Conservation (phyloP, 2,797 vertebrate species). For the Onychomys arenicola region DNA sequence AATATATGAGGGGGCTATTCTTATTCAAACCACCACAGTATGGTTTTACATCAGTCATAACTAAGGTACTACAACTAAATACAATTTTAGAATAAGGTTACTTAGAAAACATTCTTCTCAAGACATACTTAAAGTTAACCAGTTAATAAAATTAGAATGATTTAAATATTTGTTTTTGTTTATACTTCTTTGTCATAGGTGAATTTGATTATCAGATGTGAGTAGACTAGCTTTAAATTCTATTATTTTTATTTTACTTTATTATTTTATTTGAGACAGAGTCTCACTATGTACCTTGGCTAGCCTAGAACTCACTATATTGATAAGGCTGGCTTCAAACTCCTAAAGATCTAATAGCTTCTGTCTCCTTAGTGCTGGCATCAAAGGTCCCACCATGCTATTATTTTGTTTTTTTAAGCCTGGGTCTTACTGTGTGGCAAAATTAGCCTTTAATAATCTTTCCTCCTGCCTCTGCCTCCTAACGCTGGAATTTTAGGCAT, state of each 20-base stretch:
- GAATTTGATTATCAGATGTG: not conserved
- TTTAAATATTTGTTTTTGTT: not conserved
- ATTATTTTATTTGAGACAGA: not conserved
- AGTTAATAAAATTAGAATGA: slow-evolving; percentile 42
- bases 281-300: not conserved
- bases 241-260: slow-evolving; percentile 12
- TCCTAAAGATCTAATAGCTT: not conserved
- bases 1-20: not conserved
- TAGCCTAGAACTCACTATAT: not conserved
- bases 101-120: slow-evolving; percentile 13
- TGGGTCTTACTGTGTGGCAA: not conserved
- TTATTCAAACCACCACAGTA: not conserved
- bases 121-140: not conserved
- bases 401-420: not conserved
- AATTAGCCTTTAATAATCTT: not conserved
- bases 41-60: not conserved
- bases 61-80: not conserved
- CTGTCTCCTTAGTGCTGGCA: not conserved
- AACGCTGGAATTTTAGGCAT: not conserved
- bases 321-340: not conserved
- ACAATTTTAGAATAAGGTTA: slow-evolving; percentile 6
- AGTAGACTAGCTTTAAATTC: slow-evolving; percentile 19
- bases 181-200: not conserved
- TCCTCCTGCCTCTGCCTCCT: not conserved
- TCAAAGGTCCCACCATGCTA: not conserved